Base-by-base conservation (phyloP, 1,140 invertebrate species). In the Colletes latitarsis region DNA sequence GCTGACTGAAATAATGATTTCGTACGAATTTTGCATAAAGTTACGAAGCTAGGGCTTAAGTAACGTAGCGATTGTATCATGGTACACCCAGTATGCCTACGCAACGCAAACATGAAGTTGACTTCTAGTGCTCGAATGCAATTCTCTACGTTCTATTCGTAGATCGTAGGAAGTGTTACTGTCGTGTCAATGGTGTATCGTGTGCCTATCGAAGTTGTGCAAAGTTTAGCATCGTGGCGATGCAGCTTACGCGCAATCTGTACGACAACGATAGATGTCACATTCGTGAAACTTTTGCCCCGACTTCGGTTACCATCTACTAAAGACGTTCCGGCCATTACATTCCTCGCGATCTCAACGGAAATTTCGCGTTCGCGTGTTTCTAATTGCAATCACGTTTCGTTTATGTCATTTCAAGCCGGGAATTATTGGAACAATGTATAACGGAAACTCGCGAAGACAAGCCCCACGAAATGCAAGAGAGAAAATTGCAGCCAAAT, bases 161-260 rank as follows among this genome's bases (percentile, higher is more conserved):
- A 55, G 68, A 70, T 70, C 53, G 68, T 30, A 70, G 52, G 17
- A 70, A 55, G 68, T n/a, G 52, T 70, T 70, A 55, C 68, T 70
- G 52, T 55, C 52, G 17, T 55, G 68, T 70, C 68, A 30, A 70
- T 55, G 49, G 52, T 70, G 68, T 55, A 55, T 55, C 52, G 21
- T 55, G 30, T 70, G 6, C 52, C 52, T 41, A 55, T 41, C 30
- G 30, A 70, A 55, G 68, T 70, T 55, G 68, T 15, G 68, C 52
- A 70, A 70, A 70, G 30, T 70, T 70, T 52, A 55, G 52, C 52
- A 10, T n/a, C n/a, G n/a, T n/a, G n/a, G n/a, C n/a, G n/a, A 70
- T 70, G 52, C 10, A 55, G 39, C 68, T 55, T 53, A 39, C 30
- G 49, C 52, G 21, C 30, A 6, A 70, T 70, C 68, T 15, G 30